Base-by-base conservation (phyloP, 2,797 vertebrate genomes). In the Poeciliopsis turneri region DNA sequence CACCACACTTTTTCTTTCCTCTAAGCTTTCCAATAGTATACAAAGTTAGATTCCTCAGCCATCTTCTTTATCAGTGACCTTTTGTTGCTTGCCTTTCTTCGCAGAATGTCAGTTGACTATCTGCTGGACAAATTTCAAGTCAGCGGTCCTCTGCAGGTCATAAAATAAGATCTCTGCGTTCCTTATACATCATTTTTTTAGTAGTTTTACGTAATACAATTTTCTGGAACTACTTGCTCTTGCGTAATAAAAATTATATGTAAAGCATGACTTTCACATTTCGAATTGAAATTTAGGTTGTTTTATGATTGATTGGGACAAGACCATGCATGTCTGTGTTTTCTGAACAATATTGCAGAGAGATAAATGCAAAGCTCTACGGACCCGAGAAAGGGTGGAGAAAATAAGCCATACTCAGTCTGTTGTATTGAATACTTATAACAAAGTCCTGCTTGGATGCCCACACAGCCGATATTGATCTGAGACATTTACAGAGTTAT, bases 361-460 rank as follows among this genome's bases (percentile, higher is more conserved):
- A 82, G 80, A 86, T 59, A 81, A 79, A 88, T 75, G 66, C 49
- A 57, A 77, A 84, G 84, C 82, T 84, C 76, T 87, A 64, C 72
- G 83, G 20, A 82, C 87, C 59, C 57, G n/a, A 70, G 43, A 49
- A 82, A 47, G 51, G 77, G 75, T 83, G 78, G 79, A 84, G 20
- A 5, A 81, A 84, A 82, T 28, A 1, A 83, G 81, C 80, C 77
- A 79, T 64, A 23, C 16, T 5, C 70, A 23, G 41, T 81, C 80
- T 79, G 81, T 88, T 9, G 45, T 77, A 75, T 79, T 81, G 78
- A 84, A 79, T 41, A 15, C 1, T 39, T n/a, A 61, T 72, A 69
- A 81, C 82, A 80, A 87, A 86, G 68, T 86, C 85, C 82, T 23
- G 64, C 33, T 28, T 25, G 71, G 41, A 75, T 81, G 84, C 80